A percentile compares a stretch with the other conserved stretches of the same genome.
These are phyloP conservation scores for Drosophila subquinaria DNA, from an alignment of 2,888 invertebrate genomes.

Conservation along the genomic window DNA sequence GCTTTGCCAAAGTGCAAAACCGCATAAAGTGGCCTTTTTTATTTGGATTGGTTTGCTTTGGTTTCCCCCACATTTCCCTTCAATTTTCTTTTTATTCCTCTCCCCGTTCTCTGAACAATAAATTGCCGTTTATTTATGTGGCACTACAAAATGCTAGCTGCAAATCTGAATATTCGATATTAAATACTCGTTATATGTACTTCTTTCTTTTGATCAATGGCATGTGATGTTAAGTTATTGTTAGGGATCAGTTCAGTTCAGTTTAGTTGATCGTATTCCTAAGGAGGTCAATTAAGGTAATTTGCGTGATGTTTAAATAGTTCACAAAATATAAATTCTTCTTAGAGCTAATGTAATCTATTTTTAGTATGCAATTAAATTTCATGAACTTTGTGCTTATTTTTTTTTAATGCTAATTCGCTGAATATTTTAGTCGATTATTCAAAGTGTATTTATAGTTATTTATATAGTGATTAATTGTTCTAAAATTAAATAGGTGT, in stretches of 20 bases:
- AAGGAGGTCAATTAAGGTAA: constrained; percentile 12
- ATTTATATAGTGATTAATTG: neutral
- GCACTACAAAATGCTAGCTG: constrained; percentile 55
- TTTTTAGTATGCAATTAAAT: constrained; percentile 14
- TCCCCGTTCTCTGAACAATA: constrained; percentile 44
- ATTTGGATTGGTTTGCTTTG: constrained; percentile 24
- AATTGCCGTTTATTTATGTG: constrained; percentile 72
- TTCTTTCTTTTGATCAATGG: neutral
- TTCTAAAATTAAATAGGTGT: neutral
- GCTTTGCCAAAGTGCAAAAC: constrained; percentile 71
- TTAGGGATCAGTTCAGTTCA: constrained; percentile 18
- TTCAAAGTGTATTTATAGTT: constrained; percentile 6
- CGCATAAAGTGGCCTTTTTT: constrained; percentile 66
- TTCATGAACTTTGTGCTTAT: neutral
- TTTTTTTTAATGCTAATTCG: neutral
- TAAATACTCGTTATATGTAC: constrained; percentile 22
- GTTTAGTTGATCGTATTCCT: constrained; percentile 1
- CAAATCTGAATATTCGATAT: constrained; percentile 37
- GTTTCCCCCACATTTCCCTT: constrained; percentile 17
- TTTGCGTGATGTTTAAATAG: neutral
- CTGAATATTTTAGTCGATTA: neutral
- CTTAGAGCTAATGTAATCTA: constrained; percentile 6
- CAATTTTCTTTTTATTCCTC: constrained; percentile 1
- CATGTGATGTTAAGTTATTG: constrained; percentile 28
- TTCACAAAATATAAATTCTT: neutral